Conservation (phyloP, 2,113 vertebrate species). For the Ammospiza nelsoni region DNA sequence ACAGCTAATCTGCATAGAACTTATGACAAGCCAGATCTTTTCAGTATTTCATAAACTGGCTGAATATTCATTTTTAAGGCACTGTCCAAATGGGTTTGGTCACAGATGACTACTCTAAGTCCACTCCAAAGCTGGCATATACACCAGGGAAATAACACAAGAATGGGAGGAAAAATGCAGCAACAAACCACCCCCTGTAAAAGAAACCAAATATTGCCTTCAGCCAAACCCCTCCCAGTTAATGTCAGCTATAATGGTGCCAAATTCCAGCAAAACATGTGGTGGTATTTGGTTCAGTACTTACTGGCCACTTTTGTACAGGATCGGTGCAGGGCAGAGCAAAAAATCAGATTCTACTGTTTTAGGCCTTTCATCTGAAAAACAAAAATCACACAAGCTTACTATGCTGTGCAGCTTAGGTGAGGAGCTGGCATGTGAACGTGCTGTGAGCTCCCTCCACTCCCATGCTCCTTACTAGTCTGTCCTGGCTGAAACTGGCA, state of each 20-base stretch:
- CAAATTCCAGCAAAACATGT: background rate
- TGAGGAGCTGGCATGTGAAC: background rate
- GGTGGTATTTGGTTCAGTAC: conserved; percentile 64
- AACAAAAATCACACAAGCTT: conserved; percentile 18
- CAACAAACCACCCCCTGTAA: background rate
- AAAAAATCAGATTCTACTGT: conserved; percentile 80
- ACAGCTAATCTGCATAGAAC: conserved; percentile 56
- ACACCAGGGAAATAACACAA: background rate
- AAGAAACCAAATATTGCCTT: background rate
- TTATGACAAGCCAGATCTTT: conserved; percentile 36
- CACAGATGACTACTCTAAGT: conserved; percentile 23
- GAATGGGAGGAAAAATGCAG: background rate
- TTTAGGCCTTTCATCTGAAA: conserved; percentile 84
- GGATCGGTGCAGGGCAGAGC: conserved; percentile 88
- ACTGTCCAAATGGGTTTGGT: conserved; percentile 30
- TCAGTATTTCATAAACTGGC: conserved; percentile 28
- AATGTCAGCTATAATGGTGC: background rate
- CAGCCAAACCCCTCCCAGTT: background rate
- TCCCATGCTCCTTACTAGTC: background rate
- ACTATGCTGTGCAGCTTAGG: background rate
- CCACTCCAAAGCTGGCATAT: background rate
- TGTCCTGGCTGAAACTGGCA: background rate
- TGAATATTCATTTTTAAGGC: conserved; percentile 40
- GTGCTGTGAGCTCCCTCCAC: rapidly evolving
- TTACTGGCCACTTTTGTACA: conserved; percentile 93